A percentile compares a stretch with the other conserved stretches of the same genome.
These are phyloP conservation scores for Lineus longissimus DNA, from an alignment of 1,140 invertebrate genomes.

Conservation along the genomic window DNA sequence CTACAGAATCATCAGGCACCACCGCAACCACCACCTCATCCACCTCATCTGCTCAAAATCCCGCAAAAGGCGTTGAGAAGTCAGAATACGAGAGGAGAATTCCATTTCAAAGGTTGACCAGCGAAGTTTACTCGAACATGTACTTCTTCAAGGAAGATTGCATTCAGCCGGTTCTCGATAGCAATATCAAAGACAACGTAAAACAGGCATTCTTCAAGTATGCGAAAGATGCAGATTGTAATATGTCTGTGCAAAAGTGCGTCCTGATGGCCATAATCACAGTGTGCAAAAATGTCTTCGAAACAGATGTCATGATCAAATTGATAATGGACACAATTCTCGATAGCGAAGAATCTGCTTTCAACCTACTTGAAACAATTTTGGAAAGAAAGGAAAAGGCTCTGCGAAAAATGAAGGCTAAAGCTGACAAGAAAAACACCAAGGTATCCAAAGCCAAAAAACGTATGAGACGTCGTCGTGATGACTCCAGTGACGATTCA, in stretches of 20 bases:
- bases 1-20: background rate
- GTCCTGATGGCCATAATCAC: background rate
- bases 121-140: conserved; percentile 5
- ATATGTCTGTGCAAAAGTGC: background rate
- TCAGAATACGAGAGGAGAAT: background rate
- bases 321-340: background rate
- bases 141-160: background rate
- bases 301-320: background rate
- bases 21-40: background rate
- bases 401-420: background rate
- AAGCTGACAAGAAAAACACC: background rate
- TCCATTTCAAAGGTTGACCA: conserved; percentile 2
- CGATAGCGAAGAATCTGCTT: background rate
- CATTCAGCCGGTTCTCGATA: background rate
- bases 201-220: conserved; percentile 3
- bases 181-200: background rate
- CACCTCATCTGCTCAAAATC: background rate
- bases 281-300: background rate
- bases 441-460: background rate
- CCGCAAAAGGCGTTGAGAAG: background rate
- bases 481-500: background rate
- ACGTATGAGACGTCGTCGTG: background rate
- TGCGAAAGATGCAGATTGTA: conserved; percentile 1
- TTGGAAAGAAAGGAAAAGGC: conserved; percentile 5
- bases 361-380: background rate